These are phyloP conservation scores for Colletes collaris DNA, from an alignment of 2,888 invertebrate genomes.

Conservation along the genomic window DNA sequence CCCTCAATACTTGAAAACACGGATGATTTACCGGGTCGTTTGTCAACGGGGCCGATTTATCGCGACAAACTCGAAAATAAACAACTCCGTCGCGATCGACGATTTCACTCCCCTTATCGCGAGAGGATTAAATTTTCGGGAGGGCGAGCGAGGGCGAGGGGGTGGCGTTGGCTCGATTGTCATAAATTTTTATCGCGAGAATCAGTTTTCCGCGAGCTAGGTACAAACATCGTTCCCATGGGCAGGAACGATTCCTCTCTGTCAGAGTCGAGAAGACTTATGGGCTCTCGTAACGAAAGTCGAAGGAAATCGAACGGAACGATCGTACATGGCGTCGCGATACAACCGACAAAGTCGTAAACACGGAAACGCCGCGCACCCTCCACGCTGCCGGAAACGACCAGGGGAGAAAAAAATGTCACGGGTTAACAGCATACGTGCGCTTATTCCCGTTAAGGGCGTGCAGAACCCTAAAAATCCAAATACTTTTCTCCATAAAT, in stretches of 20 bases:
- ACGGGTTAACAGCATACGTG: too few relatives aligned
- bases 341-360: background rate
- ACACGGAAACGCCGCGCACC: background rate
- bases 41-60: slow-evolving; percentile 27
- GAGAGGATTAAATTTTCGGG: slow-evolving; percentile 31
- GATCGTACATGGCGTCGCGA: background rate
- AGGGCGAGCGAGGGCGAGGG: background rate
- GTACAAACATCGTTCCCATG: slow-evolving; percentile 5
- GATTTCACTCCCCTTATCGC: slow-evolving; percentile 18
- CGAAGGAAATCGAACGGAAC: slow-evolving; percentile 12
- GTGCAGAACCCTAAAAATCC: too few relatives aligned
- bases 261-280: slow-evolving; percentile 23
- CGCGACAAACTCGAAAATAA: slow-evolving; percentile 34
- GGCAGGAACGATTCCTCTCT: slow-evolving; percentile 10
- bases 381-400: too few relatives aligned
- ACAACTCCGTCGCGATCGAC: slow-evolving; percentile 4
- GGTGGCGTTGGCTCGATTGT: background rate
- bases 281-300: slow-evolving; percentile 23
- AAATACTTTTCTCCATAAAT: too few relatives aligned
- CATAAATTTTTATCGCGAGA: slow-evolving; percentile 31
- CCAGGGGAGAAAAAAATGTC: too few relatives aligned
- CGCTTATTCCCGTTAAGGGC: too few relatives aligned
- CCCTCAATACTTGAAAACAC: background rate
- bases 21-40: background rate
- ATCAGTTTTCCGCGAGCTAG: background rate